phyloP scores from a whole-genome alignment of 1,140 invertebrate genomes.

The Zaprionus capensis region DNA sequence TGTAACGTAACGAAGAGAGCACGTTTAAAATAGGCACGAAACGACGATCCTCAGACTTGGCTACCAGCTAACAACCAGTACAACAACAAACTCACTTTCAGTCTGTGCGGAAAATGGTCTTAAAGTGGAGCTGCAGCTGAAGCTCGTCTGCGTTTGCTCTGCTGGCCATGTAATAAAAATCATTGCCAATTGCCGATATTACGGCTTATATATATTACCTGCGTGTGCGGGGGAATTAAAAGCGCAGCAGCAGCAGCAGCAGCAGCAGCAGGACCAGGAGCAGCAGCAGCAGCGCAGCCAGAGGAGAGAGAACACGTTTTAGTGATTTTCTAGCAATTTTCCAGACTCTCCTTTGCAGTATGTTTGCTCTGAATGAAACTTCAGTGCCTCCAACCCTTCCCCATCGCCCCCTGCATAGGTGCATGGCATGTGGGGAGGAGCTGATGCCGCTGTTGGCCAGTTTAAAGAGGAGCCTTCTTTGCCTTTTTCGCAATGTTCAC shows the following conservation, averaged over 20 bases:
- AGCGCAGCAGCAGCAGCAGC: conserved; percentile 33
- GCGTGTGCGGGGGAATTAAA: conserved; percentile 65
- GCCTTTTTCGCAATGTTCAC: conserved; percentile 73
- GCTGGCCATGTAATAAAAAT: conserved; percentile 74
- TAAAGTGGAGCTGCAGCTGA: conserved; percentile 5
- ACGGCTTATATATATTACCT: conserved; percentile 79
- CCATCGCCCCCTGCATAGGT: background rate
- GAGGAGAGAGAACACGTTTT: conserved; percentile 72
- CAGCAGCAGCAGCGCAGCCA: conserved; percentile 17
- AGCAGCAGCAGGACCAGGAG: conserved; percentile 3
- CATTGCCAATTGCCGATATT: conserved; percentile 82
- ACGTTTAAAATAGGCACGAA: conserved; percentile 44
- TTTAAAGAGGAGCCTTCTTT: conserved; percentile 60
- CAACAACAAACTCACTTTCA: conserved; percentile 69
- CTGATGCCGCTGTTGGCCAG: conserved; percentile 38
- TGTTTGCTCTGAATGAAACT: conserved; percentile 67
- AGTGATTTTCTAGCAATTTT: conserved; percentile 84
- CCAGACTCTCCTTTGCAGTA: conserved; percentile 22
- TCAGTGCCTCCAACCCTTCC: background rate
- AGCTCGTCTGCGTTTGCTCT: background rate
- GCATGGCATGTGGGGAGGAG: conserved; percentile 1
- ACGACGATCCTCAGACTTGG: conserved; percentile 15
- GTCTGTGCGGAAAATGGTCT: conserved; percentile 38
- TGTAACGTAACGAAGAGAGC: conserved; percentile 1
- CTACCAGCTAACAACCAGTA: conserved; percentile 43